Conservation (phyloP, 1,140 invertebrate species). For the Oppia nitens region DNA sequence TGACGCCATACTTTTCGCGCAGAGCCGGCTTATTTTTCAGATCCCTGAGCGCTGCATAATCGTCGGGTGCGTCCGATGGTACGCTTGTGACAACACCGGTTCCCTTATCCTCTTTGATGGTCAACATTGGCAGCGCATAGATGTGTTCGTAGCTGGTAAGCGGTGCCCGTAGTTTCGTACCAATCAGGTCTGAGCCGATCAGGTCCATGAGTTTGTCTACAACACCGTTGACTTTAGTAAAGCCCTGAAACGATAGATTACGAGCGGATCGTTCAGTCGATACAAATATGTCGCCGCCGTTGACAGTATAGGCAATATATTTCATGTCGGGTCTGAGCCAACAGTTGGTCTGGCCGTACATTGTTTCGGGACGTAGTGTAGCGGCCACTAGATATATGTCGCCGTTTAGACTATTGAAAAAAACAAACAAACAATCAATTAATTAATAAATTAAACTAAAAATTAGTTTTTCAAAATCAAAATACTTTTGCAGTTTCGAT, state of each 20-base stretch:
- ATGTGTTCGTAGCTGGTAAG: conserved; percentile 61
- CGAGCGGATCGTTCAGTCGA: conserved; percentile 67
- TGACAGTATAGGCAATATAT: conserved; percentile 61
- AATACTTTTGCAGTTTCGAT: conserved; percentile 28
- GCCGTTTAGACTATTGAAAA: conserved; percentile 36
- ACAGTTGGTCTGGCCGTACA: conserved; percentile 99
- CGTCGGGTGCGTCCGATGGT: conserved; percentile 95
- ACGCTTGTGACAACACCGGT: conserved; percentile 97
- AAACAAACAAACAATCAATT: background rate
- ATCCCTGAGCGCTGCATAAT: conserved; percentile 86
- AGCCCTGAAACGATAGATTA: conserved; percentile 93
- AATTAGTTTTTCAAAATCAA: too few species aligned
- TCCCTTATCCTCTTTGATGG: conserved; percentile 92
- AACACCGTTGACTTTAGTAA: conserved; percentile 61
- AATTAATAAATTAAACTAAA: too few species aligned
- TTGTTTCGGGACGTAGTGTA: conserved; percentile 94
- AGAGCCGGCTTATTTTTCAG: conserved; percentile 86
- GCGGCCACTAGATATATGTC: conserved; percentile 79
- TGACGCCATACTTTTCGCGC: conserved; percentile 79
- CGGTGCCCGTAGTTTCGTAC: conserved; percentile 60
- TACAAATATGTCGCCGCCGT: conserved; percentile 56
- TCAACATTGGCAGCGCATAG: conserved; percentile 92
- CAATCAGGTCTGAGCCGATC: conserved; percentile 52
- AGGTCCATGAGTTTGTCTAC: conserved; percentile 50
- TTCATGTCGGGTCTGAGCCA: conserved; percentile 90